Base-by-base conservation (phyloP, 2,797 vertebrate genomes). In the Alectoris magna region DNA sequence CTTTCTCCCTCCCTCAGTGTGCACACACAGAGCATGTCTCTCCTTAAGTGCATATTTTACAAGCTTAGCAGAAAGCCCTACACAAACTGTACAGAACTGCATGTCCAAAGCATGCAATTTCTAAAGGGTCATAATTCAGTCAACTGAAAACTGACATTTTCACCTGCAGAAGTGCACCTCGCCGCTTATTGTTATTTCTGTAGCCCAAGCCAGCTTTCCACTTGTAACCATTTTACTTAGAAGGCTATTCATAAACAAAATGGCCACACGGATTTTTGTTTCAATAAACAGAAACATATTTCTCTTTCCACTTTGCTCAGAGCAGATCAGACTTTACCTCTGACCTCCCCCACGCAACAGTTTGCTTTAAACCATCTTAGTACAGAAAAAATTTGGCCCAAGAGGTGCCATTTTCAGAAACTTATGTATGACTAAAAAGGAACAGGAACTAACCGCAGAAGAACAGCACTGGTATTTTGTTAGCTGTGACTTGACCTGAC, bases 111-210 rank as follows among this genome's bases (percentile, higher is more conserved):
- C 6, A 6, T 58, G 63, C 34, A 66, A 19, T 90, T 94, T 95
- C 82, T 87, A 64, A 91, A 76, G 48, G 82, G 73, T 95, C 91
- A 64, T 53, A 78, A 94, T 78, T 81, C 88, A 95, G 84, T 95
- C 90, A 95, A 84, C 82, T 89, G 79, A 87, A 96, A 91, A 84
- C 36, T 81, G 84, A 72, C 84, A 82, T 95, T 87, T 93, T 93
- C 79, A 86, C 73, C 63, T 87, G 46, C 67, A 80, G 78, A 94
- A 91, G 23, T 46, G 43, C 38, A 77, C n/a, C 53, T 94, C 3
- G 0, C 26, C 22, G 22, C 29, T 69, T 84, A 71, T 1, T 6
- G 53, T 5, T 58, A 44, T 58, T 90, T 83, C 88, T 63, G 10
- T 56, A 83, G 26, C 59, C 44, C 51, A 59, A 71, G 26, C 29